These are phyloP conservation scores for Morpho helenor DNA, from an alignment of 2,888 invertebrate species.

Conservation along the genomic window DNA sequence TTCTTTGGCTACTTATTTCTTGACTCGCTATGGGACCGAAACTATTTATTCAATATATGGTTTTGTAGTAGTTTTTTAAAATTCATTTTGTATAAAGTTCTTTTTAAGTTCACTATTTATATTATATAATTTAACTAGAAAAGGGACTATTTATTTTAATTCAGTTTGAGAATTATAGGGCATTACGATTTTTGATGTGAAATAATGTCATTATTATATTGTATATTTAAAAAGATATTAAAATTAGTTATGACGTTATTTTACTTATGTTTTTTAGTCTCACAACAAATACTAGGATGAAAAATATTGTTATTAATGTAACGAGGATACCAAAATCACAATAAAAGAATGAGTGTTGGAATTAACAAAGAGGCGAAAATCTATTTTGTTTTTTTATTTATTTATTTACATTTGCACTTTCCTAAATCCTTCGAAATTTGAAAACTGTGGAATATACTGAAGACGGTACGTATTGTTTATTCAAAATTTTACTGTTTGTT, in stretches of 20 bases:
- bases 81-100: conserved; percentile 70
- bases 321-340: conserved; percentile 69
- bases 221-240: conserved; percentile 4
- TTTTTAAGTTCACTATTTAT: conserved; percentile 70
- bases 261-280: conserved; percentile 58
- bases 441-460: conserved; percentile 46
- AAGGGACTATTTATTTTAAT: conserved; percentile 70
- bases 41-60: conserved; percentile 32
- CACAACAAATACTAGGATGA: conserved; percentile 78
- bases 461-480: conserved; percentile 65
- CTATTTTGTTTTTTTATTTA: conserved; percentile 59
- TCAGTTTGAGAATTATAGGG: conserved; percentile 50
- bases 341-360: conserved; percentile 80
- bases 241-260: conserved; percentile 28
- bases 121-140: conserved; percentile 60
- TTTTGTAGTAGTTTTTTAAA: conserved; percentile 40
- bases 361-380: conserved; percentile 75
- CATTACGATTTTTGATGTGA: conserved; percentile 42
- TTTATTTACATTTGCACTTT: conserved; percentile 38
- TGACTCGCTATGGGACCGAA: conserved; percentile 47
- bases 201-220: conserved; percentile 46
- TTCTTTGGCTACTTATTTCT: conserved; percentile 23
- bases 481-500: conserved; percentile 59
- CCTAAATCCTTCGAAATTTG: conserved; percentile 49
- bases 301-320: conserved; percentile 57